Conservation (phyloP, 1,140 invertebrate species). For the Cataglyphis hispanica region DNA sequence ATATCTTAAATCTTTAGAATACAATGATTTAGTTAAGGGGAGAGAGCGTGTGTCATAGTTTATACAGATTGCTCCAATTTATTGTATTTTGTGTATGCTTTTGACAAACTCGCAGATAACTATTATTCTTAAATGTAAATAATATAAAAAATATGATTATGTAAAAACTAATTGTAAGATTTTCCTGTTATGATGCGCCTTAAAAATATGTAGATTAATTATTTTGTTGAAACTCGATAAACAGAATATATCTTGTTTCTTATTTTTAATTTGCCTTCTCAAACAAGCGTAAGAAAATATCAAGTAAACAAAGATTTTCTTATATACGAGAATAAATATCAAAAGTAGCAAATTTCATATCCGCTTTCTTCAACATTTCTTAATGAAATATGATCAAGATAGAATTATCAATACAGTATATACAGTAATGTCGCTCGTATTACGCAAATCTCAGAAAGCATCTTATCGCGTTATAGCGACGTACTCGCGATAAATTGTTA, state of each 20-base stretch:
- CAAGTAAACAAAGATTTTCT: neutral
- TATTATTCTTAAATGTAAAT: neutral
- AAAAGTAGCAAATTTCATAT: neutral
- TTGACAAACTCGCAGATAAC: too few relatives aligned
- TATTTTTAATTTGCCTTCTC: neutral
- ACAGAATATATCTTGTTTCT: neutral
- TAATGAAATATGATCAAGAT: neutral
- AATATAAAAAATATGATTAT: neutral
- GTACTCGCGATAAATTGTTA: constrained; percentile 51
- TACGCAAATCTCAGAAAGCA: constrained; percentile 1
- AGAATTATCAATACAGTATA: neutral
- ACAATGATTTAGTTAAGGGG: neutral
- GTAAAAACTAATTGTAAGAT: neutral
- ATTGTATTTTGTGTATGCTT: too few relatives aligned
- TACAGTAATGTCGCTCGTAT: neutral
- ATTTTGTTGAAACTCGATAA: neutral
- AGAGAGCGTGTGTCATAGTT: neutral
- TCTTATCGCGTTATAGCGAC: neutral
- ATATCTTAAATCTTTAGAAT: neutral
- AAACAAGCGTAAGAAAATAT: neutral
- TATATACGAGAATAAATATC: neutral
- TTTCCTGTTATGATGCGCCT: neutral
- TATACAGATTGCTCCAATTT: neutral
- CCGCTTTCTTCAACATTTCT: neutral
- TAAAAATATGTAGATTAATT: neutral